These are phyloP conservation scores for Conus betulinus DNA, from an alignment of 1,140 invertebrate species.

Conservation along the genomic window DNA sequence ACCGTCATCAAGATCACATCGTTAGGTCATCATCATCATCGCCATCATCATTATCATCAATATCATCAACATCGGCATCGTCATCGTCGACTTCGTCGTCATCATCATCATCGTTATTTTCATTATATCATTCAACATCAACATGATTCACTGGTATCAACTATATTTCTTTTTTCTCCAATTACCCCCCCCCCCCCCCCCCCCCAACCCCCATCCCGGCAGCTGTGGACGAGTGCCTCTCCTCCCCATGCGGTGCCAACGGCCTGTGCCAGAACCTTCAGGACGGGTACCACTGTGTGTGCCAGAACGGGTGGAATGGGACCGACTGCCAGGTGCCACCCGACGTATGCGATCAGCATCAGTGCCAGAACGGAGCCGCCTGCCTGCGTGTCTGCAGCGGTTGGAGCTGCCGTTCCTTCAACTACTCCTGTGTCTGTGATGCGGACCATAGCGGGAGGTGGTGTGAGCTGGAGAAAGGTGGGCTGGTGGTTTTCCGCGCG, in stretches of 20 bases:
- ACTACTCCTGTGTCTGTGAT: conserved; percentile 9
- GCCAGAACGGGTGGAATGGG: not conserved
- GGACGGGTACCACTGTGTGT: conserved; percentile 6
- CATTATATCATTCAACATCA: no score
- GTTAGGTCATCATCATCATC: no score
- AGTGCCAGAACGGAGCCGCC: conserved; percentile 16
- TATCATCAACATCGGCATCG: no score
- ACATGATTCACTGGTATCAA: no score
- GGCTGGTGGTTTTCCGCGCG: not conserved
- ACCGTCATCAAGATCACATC: no score
- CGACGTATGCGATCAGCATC: not conserved
- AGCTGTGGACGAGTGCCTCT: conserved; percentile 24
- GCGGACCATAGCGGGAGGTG: not conserved
- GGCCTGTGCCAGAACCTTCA: not conserved
- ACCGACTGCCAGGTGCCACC: not conserved
- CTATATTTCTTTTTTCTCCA: no score
- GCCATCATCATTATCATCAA: no score
- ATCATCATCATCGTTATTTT: no score
- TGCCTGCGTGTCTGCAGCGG: not conserved
- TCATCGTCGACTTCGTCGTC: no score
- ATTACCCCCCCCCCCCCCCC: no score
- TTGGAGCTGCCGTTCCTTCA: not conserved
- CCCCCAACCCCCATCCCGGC: no score
- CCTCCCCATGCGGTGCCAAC: not conserved
- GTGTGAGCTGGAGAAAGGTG: conserved; percentile 6